Evolutionary conservation across 2,888 invertebrate species (phyloP).

Genomic region (Mimachlamys varia): DNA sequence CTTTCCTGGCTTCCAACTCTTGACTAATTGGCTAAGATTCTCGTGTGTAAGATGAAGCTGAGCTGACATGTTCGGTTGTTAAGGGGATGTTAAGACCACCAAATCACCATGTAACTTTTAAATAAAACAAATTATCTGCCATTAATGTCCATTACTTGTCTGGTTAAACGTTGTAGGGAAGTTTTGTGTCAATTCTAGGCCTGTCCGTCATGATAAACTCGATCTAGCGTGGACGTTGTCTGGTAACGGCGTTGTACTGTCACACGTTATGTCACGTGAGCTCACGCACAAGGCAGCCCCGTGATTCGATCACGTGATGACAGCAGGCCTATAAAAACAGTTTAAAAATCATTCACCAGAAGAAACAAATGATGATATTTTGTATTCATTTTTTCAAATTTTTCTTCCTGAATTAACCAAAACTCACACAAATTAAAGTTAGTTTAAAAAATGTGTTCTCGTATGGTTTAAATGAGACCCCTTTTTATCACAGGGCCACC

Average conservation of each 20-base stretch:
- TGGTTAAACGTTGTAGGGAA: neutral
- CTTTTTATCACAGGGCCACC: no score
- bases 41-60: neutral
- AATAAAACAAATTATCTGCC: constrained; percentile 32
- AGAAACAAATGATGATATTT: no score
- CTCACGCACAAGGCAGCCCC: neutral
- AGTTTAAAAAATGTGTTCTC: no score
- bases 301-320: neutral
- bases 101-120: constrained; percentile 31
- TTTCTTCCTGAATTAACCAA: no score
- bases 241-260: neutral
- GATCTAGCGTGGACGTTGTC: neutral
- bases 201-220: constrained; percentile 7
- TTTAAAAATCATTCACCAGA: no score
- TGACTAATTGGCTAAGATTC: neutral
- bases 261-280: neutral
- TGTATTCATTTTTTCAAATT: no score
- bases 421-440: no score
- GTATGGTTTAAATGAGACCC: no score
- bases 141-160: constrained; percentile 27
- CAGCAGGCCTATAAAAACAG: neutral
- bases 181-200: neutral
- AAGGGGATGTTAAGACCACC: neutral
- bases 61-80: neutral
- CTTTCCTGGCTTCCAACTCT: no score